A percentile compares a stretch with the other conserved stretches of the same genome.
phyloP scores from a whole-genome alignment of 2,113 vertebrate genomes.

The Solea senegalensis region DNA sequence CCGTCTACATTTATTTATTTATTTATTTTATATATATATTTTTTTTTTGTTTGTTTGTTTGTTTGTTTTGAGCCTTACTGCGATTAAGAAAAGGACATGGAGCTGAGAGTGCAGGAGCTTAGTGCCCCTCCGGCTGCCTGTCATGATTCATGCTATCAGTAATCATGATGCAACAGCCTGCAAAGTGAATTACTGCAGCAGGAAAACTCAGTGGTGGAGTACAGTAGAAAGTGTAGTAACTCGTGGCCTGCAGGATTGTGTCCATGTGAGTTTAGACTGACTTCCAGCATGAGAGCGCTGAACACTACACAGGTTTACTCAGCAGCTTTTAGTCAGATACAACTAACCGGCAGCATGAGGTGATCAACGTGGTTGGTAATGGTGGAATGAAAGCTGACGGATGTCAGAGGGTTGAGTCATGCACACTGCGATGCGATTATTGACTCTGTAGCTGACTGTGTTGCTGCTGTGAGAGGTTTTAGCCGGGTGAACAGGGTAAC shows the following conservation, averaged over 20 bases:
- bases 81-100: slow-evolving; percentile 23
- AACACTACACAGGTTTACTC: background rate
- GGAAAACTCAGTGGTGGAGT: slow-evolving; percentile 41
- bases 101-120: slow-evolving; percentile 28
- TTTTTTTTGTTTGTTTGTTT: too few relatives aligned
- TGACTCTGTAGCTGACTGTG: background rate
- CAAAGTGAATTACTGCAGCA: slow-evolving; percentile 52
- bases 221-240: slow-evolving; percentile 42
- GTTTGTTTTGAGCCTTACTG: background rate
- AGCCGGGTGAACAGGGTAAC: slow-evolving; percentile 1
- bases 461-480: slow-evolving; percentile 19
- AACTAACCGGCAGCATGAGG: slow-evolving; percentile 38
- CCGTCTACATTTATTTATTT: background rate
- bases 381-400: slow-evolving; percentile 38
- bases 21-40: background rate
- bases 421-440: slow-evolving; percentile 52
- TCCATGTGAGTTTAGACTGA: slow-evolving; percentile 30
- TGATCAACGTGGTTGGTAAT: slow-evolving; percentile 58
- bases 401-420: slow-evolving; percentile 56
- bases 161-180: slow-evolving; percentile 64
- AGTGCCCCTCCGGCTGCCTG: slow-evolving; percentile 47
- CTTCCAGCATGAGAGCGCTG: background rate
- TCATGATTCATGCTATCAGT: slow-evolving; percentile 45
- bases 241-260: slow-evolving; percentile 38
- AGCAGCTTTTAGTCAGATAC: slow-evolving; percentile 28